Percentiles rank a stretch among this genome's conserved stretches.
Conservation (phyloP, 2,113 vertebrate species). For the Clupea harengus region DNA sequence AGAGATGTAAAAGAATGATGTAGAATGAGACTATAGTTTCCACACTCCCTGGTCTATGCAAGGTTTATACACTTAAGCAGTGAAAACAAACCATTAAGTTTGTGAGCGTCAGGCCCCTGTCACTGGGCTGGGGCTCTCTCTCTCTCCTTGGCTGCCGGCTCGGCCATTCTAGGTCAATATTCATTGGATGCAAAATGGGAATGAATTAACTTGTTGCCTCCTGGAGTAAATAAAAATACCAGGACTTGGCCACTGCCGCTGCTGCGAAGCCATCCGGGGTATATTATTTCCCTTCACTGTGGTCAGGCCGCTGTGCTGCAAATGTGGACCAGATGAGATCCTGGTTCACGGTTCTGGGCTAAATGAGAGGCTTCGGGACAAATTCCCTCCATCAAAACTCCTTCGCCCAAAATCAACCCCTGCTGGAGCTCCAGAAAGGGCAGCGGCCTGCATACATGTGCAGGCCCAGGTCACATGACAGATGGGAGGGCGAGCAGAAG, state of each 20-base stretch:
- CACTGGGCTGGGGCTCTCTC: slow-evolving; percentile 71
- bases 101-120: slow-evolving; percentile 68
- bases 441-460: slow-evolving; percentile 37
- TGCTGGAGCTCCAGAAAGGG: slow-evolving; percentile 36
- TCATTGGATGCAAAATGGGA: slow-evolving; percentile 67
- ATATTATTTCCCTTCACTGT: slow-evolving; percentile 67
- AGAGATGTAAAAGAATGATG: slow-evolving; percentile 54
- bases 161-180: slow-evolving; percentile 45
- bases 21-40: slow-evolving; percentile 81
- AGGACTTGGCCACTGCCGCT: slow-evolving; percentile 73
- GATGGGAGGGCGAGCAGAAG: background rate
- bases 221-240: slow-evolving; percentile 80
- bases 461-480: slow-evolving; percentile 40
- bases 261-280: slow-evolving; percentile 70
- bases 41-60: slow-evolving; percentile 78
- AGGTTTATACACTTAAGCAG: slow-evolving; percentile 86
- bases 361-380: slow-evolving; percentile 55
- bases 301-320: slow-evolving; percentile 66
- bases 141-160: slow-evolving; percentile 66
- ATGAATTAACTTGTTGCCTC: slow-evolving; percentile 81
- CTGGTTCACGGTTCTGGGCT: slow-evolving; percentile 57
- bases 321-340: slow-evolving; percentile 71
- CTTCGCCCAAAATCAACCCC: slow-evolving; percentile 49
- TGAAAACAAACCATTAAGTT: slow-evolving; percentile 88
- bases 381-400: slow-evolving; percentile 49